phyloP scores from a whole-genome alignment of 37 sponge, comb jelly and placozoan species.

The Mnemiopsis leidyi region DNA sequence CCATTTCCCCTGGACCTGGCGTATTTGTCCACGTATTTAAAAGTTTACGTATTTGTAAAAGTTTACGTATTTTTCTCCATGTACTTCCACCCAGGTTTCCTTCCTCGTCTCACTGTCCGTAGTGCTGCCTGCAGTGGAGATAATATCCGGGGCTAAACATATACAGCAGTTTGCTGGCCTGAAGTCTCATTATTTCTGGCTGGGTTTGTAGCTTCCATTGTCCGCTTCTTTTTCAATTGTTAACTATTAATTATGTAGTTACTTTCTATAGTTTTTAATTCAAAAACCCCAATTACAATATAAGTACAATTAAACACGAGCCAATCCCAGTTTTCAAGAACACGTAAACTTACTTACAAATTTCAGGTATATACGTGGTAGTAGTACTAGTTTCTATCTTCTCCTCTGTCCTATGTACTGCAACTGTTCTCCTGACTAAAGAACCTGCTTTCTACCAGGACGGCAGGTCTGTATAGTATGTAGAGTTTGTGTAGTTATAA shows the following conservation, averaged over 20 bases:
- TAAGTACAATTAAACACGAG: too few relatives aligned
- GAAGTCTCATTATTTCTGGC: background rate
- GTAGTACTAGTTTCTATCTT: background rate
- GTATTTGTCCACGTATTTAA: too few relatives aligned
- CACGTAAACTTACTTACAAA: too few relatives aligned
- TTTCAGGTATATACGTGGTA: background rate
- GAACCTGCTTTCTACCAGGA: background rate
- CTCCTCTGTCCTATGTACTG: background rate
- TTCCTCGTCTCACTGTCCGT: slow-evolving; percentile 24
- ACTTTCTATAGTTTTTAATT: too few relatives aligned
- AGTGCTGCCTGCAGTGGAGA: background rate
- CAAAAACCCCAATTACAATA: too few relatives aligned
- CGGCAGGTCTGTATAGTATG: background rate
- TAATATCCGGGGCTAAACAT: slow-evolving; percentile 13
- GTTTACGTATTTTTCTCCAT: too few relatives aligned
- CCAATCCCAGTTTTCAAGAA: too few relatives aligned
- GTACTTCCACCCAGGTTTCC: background rate
- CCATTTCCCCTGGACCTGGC: too few relatives aligned
- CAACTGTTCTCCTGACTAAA: background rate
- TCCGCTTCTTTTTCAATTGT: too few relatives aligned
- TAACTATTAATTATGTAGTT: too few relatives aligned
- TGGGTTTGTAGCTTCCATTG: background rate
- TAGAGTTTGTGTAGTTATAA: too few relatives aligned
- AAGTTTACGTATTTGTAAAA: too few relatives aligned
- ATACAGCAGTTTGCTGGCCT: background rate